A percentile compares a stretch with the other conserved stretches of the same genome.
phyloP scores from a whole-genome alignment of 2,888 invertebrate species.

The Dicyrtoma fusca region DNA sequence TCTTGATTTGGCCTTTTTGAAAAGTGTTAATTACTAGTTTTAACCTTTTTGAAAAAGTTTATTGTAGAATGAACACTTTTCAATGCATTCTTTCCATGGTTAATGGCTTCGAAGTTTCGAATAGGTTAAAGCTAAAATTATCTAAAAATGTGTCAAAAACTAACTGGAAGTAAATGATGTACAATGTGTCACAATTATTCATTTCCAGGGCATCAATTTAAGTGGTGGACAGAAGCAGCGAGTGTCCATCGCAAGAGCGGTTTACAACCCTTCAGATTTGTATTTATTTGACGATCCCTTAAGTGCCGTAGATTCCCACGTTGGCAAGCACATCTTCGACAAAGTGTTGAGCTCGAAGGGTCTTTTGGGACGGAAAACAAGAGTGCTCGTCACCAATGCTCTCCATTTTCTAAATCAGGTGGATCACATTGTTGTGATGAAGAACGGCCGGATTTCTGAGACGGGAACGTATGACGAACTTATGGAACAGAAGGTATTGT shows the following conservation, averaged over 20 bases:
- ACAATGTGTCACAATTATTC: neutral
- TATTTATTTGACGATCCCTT: conserved; percentile 66
- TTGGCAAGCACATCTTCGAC: conserved; percentile 96
- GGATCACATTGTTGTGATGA: conserved; percentile 86
- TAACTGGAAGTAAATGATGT: neutral
- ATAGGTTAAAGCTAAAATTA: no score
- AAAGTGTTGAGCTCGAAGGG: conserved; percentile 83
- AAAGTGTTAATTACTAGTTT: no score
- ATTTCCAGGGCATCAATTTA: conserved; percentile 67
- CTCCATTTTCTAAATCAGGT: conserved; percentile 80
- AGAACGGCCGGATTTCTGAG: conserved; percentile 84
- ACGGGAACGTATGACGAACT: conserved; percentile 87
- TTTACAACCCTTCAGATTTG: conserved; percentile 61
- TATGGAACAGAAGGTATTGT: conserved; percentile 73
- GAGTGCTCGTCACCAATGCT: conserved; percentile 82
- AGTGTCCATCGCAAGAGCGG: conserved; percentile 71
- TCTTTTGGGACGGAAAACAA: conserved; percentile 72
- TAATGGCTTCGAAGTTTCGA: no score
- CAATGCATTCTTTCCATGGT: no score
- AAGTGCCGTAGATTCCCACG: conserved; percentile 70
- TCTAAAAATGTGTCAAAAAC: no score
- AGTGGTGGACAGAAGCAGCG: conserved; percentile 80
- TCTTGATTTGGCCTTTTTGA: no score
- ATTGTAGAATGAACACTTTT: no score
- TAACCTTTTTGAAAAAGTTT: no score